Percentiles rank a stretch among this genome's conserved stretches.
These are phyloP conservation scores for Coelopa pilipes DNA, from an alignment of 2,888 invertebrate genomes.

Conservation along the genomic window DNA sequence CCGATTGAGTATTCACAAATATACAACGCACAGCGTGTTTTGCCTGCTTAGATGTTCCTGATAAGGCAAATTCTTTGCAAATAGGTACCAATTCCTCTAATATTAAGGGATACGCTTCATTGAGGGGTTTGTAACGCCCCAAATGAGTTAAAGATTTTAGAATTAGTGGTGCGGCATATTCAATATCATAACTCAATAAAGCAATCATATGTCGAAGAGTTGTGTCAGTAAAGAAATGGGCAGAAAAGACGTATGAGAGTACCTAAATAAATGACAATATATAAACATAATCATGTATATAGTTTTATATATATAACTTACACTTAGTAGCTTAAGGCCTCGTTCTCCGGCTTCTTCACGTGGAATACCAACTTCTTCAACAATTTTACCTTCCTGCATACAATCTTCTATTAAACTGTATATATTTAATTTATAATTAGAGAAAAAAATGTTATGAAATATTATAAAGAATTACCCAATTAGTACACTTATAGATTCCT, in stretches of 20 bases:
- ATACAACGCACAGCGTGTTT: conserved; percentile 96
- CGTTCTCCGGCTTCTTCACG: conserved; percentile 86
- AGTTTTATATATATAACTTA: conserved; percentile 56
- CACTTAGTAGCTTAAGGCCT: conserved; percentile 87
- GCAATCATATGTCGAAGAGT: conserved; percentile 83
- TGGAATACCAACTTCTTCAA: conserved; percentile 82
- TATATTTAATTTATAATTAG: neutral
- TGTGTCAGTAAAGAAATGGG: conserved; percentile 89
- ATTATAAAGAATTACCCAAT: conserved; percentile 68
- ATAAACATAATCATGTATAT: no score
- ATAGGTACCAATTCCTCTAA: conserved; percentile 84
- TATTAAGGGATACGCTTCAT: conserved; percentile 80
- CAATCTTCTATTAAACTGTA: conserved; percentile 73
- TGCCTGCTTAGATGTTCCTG: conserved; percentile 93
- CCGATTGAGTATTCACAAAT: conserved; percentile 77
- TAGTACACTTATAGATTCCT: conserved; percentile 82
- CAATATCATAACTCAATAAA: conserved; percentile 75
- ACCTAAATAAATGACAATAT: conserved; percentile 50
- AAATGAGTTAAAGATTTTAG: conserved; percentile 87
- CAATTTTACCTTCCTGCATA: conserved; percentile 75
- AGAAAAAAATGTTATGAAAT: neutral
- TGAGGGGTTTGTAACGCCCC: conserved; percentile 86
- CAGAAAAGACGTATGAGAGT: conserved; percentile 91
- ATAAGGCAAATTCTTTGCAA: conserved; percentile 87
- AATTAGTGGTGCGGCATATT: conserved; percentile 81